Evolutionary conservation across 1,140 invertebrate species (phyloP), one percentile per base, ranked within the genome.

Genomic region (Pseudachorutes palmiensis): DNA sequence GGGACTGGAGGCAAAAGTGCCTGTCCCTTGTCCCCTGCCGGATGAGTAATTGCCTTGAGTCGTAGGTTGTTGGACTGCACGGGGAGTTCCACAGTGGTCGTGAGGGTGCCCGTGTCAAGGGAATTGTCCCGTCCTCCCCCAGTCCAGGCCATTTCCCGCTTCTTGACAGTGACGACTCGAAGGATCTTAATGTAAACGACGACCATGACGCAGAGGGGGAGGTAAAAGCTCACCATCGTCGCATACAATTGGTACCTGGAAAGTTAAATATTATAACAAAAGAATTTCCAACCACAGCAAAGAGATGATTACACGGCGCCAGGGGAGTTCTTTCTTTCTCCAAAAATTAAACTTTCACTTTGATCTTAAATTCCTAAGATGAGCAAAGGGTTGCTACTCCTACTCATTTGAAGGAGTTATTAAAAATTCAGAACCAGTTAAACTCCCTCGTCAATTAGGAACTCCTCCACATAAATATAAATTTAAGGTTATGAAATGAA

Each of bases 101-200:
- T 22, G n/a, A 57, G n/a, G 9, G 55, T 57, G 26, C 22, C 22
- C 26, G 5, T 5, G 22, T 28, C 55, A 28, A 57, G 5, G 5
- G 55, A n/a, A 24, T 57, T 57, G n/a, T 57, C n/a, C n/a, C 16
- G 59, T 28, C 16, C 9, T 9, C 16, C 59, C 26, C 33, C 63
- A 62, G 48, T 71, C 70, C 70, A 71, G 9, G 33, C 59, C 75
- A 92, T 74, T 62, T 74, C 65, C 60, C 69, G 70, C 72, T 74
- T 74, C 58, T 74, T 74, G 55, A 69, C 70, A 0, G 72, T 89
- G n/a, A 74, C 72, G 1, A 74, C 72, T 58, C 87, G 82, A 76
- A 94, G 91, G 79, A 95, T 94, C 79, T 91, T 92, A 76, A 91
- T 90, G 76, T 95, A 94, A 1, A 94, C 79, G 67, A 90, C 85